Base-by-base conservation (phyloP, 30 jellyfish, hydroid and myxozoan genomes). In the Clytia hemisphaerica region DNA sequence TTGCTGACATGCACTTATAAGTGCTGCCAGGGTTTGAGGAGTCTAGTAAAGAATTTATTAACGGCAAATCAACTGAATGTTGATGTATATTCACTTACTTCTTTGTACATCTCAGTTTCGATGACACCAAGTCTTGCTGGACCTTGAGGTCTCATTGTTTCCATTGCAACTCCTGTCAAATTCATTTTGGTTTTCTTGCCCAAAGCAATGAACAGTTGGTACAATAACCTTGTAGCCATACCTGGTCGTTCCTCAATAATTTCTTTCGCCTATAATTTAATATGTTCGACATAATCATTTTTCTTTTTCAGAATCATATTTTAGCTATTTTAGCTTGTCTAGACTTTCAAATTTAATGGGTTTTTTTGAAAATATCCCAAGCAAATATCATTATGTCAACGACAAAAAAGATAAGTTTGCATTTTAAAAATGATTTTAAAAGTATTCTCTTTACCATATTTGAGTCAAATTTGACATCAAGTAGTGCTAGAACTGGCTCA, bases 121-220 rank as follows among this genome's bases (percentile, higher is more conserved):
- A 74, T 70, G 40, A 68, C 78, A 46, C 92, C 81, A 72, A 89
- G 82, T 57, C 74, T 82, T 24, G 94, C 94, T 29, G 93, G 93
- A 5, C 93, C 98, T 28, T 77, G 46, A 7, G 98, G 93, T 61
- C 98, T 68, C 95, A 89, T 80, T 0, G 98, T 82, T 55, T 80
- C 98, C 98, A 89, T 89, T 7, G 95, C 95, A 45, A 80, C 93
- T 57, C 93, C 93, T 30, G 93, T 89, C 28, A 80, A 57, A 33
- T 80, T 80, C 75, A 38, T 63, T 68, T 71, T 89, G 1, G 93
- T 55, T 44, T 78, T 80, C 15, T 78, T 78, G 18, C 93, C 95
- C 38, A 89, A 58, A 1, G 94, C 89, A 51, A 89, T 81, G 61
- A 80, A 89, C 46, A 89, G 58, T 46, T 89, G 95, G 72, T 81